These are phyloP conservation scores for Cephalopachus bancanus DNA, from an alignment of 2,797 vertebrate genomes.

Conservation along the genomic window DNA sequence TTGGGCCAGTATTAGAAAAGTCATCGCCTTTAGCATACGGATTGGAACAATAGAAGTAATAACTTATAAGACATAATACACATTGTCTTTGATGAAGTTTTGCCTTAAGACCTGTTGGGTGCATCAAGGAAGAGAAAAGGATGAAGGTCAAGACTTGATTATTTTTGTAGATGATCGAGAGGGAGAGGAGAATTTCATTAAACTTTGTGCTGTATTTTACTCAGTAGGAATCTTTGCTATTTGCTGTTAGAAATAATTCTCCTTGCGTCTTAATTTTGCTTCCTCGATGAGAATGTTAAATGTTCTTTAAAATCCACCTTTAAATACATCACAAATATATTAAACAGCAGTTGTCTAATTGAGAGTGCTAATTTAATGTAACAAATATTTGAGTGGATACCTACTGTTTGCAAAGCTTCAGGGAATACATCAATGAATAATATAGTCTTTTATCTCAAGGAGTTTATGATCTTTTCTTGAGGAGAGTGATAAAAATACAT, in stretches of 20 bases:
- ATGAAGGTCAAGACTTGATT: background rate
- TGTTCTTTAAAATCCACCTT: constrained; percentile 47
- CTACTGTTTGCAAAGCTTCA: constrained; percentile 3
- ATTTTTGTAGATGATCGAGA: background rate
- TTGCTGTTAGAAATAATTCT: constrained; percentile 46
- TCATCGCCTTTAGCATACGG: background rate
- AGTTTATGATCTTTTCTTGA: background rate
- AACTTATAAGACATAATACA: background rate
- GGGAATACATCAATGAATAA: background rate
- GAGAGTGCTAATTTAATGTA: constrained; percentile 51
- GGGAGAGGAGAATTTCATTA: background rate
- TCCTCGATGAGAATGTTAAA: constrained; percentile 19
- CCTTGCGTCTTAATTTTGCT: constrained; percentile 41
- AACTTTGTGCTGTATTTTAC: constrained; percentile 13
- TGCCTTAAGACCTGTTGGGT: background rate
- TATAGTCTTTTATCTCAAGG: constrained; percentile 29
- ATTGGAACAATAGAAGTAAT: background rate
- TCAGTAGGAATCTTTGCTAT: constrained; percentile 16
- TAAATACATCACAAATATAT: constrained; percentile 6
- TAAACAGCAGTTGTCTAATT: constrained; percentile 44
- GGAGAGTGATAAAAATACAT: background rate
- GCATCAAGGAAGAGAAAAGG: constrained; percentile 18
- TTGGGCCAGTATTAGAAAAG: constrained; percentile 9
- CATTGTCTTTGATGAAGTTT: background rate
- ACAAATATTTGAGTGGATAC: background rate